phyloP scores from a whole-genome alignment of 1,140 invertebrate species.

The Copidosoma floridanum region DNA sequence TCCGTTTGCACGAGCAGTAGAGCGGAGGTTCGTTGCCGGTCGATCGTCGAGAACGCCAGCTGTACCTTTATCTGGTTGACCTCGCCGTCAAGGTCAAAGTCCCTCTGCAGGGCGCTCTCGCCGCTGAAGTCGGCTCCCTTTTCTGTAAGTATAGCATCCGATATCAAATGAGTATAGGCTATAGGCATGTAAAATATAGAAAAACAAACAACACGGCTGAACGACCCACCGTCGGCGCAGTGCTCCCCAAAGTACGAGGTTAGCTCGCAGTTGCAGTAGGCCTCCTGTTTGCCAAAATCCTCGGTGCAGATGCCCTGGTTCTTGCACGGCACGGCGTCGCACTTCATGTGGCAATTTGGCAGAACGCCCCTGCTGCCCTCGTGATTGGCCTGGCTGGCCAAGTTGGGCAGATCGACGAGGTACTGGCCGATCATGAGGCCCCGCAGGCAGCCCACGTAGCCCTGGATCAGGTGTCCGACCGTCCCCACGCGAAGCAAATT shows the following conservation, averaged over 20 bases:
- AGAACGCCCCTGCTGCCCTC: slow-evolving; percentile 73
- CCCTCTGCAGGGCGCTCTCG: slow-evolving; percentile 75
- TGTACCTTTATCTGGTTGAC: slow-evolving; percentile 75
- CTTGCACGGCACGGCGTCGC: slow-evolving; percentile 81
- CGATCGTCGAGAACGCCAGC: slow-evolving; percentile 78
- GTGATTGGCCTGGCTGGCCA: slow-evolving; percentile 69
- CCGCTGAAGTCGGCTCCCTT: slow-evolving; percentile 87
- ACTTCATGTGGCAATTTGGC: slow-evolving; percentile 84
- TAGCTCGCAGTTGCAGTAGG: slow-evolving; percentile 82
- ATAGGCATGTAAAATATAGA: not conserved
- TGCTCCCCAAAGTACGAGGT: slow-evolving; percentile 84
- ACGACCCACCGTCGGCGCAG: slow-evolving; percentile 60
- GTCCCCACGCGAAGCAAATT: slow-evolving; percentile 66
- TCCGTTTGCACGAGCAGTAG: slow-evolving; percentile 77
- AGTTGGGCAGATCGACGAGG: slow-evolving; percentile 72
- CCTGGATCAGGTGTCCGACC: slow-evolving; percentile 62
- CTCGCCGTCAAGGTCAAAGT: slow-evolving; percentile 69
- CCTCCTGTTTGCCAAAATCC: slow-evolving; percentile 80
- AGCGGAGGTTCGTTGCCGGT: slow-evolving; percentile 73
- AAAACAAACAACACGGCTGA: too few species aligned
- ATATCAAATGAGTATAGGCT: too few species aligned
- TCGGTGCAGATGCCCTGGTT: slow-evolving; percentile 86
- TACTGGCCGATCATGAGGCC: slow-evolving; percentile 83
- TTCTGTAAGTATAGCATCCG: slow-evolving; percentile 61
- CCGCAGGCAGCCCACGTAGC: slow-evolving; percentile 84